Conservation (phyloP, 2,797 vertebrate genomes). For the Semaprochilodus insignis region DNA sequence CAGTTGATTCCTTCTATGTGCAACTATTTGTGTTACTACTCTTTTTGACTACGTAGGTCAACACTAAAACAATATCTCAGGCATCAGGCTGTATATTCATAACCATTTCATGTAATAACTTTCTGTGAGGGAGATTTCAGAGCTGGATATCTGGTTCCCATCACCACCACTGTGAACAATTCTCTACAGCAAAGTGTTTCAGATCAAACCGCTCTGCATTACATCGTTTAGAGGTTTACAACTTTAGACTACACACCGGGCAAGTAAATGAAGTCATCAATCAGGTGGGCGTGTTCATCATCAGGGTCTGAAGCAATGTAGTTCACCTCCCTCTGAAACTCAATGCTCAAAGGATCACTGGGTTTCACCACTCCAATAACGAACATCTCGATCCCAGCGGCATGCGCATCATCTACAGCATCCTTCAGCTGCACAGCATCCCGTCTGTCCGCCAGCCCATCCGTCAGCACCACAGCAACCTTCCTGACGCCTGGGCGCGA, state of each 20-base stretch:
- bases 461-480: constrained; percentile 84
- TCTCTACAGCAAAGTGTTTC: too few relatives aligned
- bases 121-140: too few relatives aligned
- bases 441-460: constrained; percentile 80
- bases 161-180: too few relatives aligned
- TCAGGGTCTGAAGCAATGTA: constrained; percentile 84
- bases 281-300: constrained; percentile 81
- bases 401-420: constrained; percentile 71
- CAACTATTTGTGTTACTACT: too few relatives aligned
- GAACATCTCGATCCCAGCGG: constrained; percentile 78
- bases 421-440: constrained; percentile 74
- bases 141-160: too few relatives aligned
- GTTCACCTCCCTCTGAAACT: constrained; percentile 83
- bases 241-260: constrained; percentile 62
- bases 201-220: not conserved
- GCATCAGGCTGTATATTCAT: too few relatives aligned
- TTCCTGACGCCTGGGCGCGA: constrained; percentile 77
- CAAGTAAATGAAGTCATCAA: constrained; percentile 80
- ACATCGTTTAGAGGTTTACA: not conserved
- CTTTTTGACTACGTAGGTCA: too few relatives aligned
- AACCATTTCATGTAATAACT: too few relatives aligned
- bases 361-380: constrained; percentile 83
- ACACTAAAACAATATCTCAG: too few relatives aligned
- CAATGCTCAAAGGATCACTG: constrained; percentile 72
- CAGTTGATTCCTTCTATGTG: too few relatives aligned